Conservation (phyloP, 2,888 invertebrate genomes). For the Drosophila differens region DNA sequence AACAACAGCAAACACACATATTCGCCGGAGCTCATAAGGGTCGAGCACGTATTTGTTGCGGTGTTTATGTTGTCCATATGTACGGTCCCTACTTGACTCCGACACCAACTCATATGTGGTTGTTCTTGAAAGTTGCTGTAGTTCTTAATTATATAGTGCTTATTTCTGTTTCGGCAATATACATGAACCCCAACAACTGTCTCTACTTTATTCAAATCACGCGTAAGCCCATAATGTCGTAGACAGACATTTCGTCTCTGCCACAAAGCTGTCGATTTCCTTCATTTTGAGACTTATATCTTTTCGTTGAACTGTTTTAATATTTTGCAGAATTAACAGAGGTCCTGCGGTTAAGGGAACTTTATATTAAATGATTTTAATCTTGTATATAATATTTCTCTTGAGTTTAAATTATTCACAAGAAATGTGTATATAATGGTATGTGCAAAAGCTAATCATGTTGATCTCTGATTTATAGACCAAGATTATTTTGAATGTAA, state of each 20-base stretch:
- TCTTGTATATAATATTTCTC: not conserved
- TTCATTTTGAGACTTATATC: not conserved
- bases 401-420: not conserved
- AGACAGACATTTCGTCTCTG: not conserved
- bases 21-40: constrained; percentile 36
- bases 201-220: constrained; percentile 64
- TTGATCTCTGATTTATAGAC: not conserved
- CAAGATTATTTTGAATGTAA: too few species aligned
- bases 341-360: not conserved
- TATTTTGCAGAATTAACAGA: not conserved
- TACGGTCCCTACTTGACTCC: not conserved
- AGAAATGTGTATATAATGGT: not conserved
- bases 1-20: constrained; percentile 61
- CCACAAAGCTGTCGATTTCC: not conserved
- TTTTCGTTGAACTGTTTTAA: not conserved
- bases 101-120: constrained; percentile 48
- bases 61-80: constrained; percentile 27
- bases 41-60: constrained; percentile 40
- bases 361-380: not conserved
- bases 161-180: constrained; percentile 40
- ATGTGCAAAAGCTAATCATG: not conserved
- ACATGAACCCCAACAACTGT: constrained; percentile 37
- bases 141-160: constrained; percentile 48
- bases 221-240: constrained; percentile 45
- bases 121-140: constrained; percentile 50